Percentiles rank a stretch among this genome's conserved stretches.
phyloP scores from a whole-genome alignment of 2,113 vertebrate species.

The Tupaia chinensis region DNA sequence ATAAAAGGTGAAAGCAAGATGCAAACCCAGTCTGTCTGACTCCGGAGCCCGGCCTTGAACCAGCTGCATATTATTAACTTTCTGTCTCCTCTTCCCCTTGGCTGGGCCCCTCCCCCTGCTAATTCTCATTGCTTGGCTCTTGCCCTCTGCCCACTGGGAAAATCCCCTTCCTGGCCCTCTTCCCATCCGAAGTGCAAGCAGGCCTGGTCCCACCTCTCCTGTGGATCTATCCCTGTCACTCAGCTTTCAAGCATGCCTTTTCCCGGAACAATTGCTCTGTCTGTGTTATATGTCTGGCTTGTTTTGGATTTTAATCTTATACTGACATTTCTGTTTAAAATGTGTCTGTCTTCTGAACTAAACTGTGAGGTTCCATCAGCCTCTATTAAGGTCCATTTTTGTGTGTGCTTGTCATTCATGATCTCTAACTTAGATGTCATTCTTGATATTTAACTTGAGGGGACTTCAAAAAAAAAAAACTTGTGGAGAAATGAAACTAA shows the following conservation, averaged over 20 bases:
- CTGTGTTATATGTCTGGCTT: neutral
- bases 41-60: neutral
- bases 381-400: neutral
- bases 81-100: neutral
- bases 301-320: neutral
- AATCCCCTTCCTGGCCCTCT: neutral
- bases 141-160: neutral
- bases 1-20: neutral
- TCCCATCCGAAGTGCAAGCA: neutral
- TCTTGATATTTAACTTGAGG: too few species aligned
- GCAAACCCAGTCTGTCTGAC: neutral
- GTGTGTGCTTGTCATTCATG: neutral
- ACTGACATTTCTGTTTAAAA: conserved; percentile 3
- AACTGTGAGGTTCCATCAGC: neutral
- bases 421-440: neutral
- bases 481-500: too few species aligned
- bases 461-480: too few species aligned
- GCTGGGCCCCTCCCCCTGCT: neutral
- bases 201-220: neutral
- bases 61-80: neutral
- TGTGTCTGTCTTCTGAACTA: neutral
- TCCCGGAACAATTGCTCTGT: neutral
- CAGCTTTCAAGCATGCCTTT: neutral
- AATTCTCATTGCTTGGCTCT: neutral
- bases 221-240: too few species aligned